phyloP scores from a whole-genome alignment of 53 echinoderm and acorn worm genomes.

The Temnopleurus reevesii region DNA sequence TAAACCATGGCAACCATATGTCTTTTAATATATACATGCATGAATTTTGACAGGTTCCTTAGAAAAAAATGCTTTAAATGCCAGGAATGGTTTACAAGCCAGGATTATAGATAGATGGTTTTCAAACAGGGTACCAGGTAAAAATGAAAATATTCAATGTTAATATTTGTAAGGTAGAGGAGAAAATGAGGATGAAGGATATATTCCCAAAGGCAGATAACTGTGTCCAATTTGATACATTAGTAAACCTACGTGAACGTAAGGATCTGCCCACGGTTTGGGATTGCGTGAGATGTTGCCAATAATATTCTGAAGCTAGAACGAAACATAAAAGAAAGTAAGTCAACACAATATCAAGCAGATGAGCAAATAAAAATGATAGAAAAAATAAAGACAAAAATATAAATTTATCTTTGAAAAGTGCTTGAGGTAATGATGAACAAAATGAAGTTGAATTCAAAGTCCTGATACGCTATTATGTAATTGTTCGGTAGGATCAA shows the following conservation, averaged over 20 bases:
- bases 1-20: no score
- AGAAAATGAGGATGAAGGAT: background rate
- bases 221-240: background rate
- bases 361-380: background rate
- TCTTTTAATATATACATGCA: no score
- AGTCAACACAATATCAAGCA: background rate
- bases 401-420: background rate
- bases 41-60: no score
- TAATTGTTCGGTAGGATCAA: no score
- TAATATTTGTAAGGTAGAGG: background rate
- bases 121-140: no score
- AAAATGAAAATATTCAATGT: no score
- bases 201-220: conserved; percentile 5
- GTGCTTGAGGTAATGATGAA: background rate
- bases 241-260: conserved; percentile 24
- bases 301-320: conserved; percentile 35
- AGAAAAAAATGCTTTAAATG: no score
- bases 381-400: background rate
- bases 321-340: conserved; percentile 22
- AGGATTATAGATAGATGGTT: no score
- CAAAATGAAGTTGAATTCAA: background rate
- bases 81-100: no score
- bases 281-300: conserved; percentile 39
- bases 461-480: no score
- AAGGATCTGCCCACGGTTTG: conserved; percentile 9